Evolutionary conservation across 2,888 invertebrate genomes (phyloP).

Genomic region (Vannuccia rotundouncinata): DNA sequence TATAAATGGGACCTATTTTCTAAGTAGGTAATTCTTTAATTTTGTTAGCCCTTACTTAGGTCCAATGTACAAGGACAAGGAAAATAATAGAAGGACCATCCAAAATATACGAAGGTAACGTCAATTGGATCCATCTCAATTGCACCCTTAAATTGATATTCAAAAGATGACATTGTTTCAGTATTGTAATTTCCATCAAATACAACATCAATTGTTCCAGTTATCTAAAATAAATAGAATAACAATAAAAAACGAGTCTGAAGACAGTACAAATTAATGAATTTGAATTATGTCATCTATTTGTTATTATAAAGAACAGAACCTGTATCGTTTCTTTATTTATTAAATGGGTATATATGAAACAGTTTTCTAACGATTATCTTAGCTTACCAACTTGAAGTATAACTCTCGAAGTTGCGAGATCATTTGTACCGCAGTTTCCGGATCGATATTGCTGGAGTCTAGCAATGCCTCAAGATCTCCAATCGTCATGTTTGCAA

Average conservation of each 20-base stretch:
- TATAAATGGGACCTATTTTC: too few species aligned
- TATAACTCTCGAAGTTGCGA: constrained; percentile 44
- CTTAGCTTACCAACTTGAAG: constrained; percentile 43
- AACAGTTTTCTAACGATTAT: too few species aligned
- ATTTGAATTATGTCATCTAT: too few species aligned
- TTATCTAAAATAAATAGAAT: constrained; percentile 42
- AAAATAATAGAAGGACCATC: neutral
- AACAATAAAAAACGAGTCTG: too few species aligned
- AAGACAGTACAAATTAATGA: too few species aligned
- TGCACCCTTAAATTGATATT: constrained; percentile 44
- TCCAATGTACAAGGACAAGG: neutral
- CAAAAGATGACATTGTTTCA: constrained; percentile 44
- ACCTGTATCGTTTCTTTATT: too few species aligned
- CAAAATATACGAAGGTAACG: too few species aligned
- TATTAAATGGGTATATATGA: too few species aligned
- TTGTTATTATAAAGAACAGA: too few species aligned
- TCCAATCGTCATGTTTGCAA: constrained; percentile 46
- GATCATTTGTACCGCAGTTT: constrained; percentile 41
- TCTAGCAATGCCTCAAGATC: constrained; percentile 44
- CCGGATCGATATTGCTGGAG: constrained; percentile 43
- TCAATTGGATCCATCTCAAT: too few species aligned
- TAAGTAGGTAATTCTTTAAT: too few species aligned
- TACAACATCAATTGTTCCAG: constrained; percentile 43
- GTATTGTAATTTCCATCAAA: neutral
- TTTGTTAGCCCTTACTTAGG: neutral